Conservation (phyloP, 2,113 vertebrate species). For the Brienomyrus longianalis region DNA sequence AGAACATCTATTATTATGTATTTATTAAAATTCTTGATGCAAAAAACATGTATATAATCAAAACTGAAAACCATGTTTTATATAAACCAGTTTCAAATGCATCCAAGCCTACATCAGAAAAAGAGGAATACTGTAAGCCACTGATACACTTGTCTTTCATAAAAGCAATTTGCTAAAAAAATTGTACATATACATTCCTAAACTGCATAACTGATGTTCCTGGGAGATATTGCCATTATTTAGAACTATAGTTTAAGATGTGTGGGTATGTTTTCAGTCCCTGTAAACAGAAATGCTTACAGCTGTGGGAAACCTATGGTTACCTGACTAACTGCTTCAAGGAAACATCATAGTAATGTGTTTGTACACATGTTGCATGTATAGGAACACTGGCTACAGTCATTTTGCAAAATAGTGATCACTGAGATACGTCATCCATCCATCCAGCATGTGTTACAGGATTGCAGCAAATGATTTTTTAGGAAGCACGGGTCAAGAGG, state of each 20-base stretch:
- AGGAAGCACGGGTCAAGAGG: background rate
- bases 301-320: background rate
- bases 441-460: background rate
- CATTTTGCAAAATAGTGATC: background rate
- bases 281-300: background rate
- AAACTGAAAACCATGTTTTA: background rate
- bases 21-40: background rate
- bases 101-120: background rate
- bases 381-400: background rate
- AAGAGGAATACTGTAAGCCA: background rate
- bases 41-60: background rate
- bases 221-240: background rate
- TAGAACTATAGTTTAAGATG: background rate
- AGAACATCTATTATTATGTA: background rate
- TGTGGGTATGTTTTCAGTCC: background rate
- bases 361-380: background rate
- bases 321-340: background rate
- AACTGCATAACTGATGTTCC: background rate
- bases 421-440: background rate
- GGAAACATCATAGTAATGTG: background rate
- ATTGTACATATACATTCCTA: background rate
- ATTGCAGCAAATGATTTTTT: background rate
- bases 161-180: background rate
- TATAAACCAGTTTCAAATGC: background rate
- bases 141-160: background rate